Evolutionary conservation across 2,888 invertebrate species (phyloP), one percentile per base, ranked within the genome.

Genomic region (Zaprionus lineosus): DNA sequence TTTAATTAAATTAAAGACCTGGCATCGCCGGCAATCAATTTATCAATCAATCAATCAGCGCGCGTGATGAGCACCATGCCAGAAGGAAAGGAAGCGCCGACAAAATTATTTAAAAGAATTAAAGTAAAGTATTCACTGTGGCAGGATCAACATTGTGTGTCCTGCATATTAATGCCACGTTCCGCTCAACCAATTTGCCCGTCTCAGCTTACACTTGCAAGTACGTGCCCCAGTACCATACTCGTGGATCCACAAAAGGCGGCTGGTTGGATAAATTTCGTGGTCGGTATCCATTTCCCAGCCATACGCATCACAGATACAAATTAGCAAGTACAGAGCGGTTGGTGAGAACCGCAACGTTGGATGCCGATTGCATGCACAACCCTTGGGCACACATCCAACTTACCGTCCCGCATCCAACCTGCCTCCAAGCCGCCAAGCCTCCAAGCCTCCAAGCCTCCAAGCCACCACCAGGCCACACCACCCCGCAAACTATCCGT

Each of bases 151-250:
- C 43, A 53, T 26, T 63, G 43, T 64, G 67, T 66, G 78, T 51
- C 65, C 58, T 82, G 84, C 82, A 82, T 84, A 82, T 65, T 82
- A 82, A 84, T 78, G 44, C 19, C 44, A 33, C 36, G 14, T 47
- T 37, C 40, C 34, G 43, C 28, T 41, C 37, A 11, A 55, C 46
- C 24, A 14, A 51, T 24, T 24, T n/a, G n/a, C 8, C 24, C 41
- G 41, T 36, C 29, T 39, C 43, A 24, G 28, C 31, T 11, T 28
- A n/a, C n/a, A n/a, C n/a, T n/a, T n/a, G n/a, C n/a, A n/a, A 19
- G 36, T 53, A 73, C 79, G 83, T 75, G 82, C 66, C 60, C 11
- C 50, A 64, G 67, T 34, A 60, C 58, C 63, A 51, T 67, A 81
- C 53, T 48, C 37, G 5, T 36, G 19, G 39, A 16, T 19, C n/a